Base-by-base conservation (phyloP, 2,888 invertebrate genomes). In the Drosophila mercatorum region DNA sequence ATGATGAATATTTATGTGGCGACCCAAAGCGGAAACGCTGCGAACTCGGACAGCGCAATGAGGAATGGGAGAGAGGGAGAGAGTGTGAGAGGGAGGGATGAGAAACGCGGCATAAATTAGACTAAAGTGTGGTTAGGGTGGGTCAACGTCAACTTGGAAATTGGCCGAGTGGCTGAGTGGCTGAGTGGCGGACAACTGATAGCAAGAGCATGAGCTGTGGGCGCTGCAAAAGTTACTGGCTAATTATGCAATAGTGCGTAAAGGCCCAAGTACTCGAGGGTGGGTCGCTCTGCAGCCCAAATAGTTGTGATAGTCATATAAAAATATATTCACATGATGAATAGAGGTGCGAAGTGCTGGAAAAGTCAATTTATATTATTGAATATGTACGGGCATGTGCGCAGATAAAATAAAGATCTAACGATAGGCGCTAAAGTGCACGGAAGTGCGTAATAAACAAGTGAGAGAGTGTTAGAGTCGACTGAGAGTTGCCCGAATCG, bases 1-100 rank as follows among this genome's bases (percentile, higher is more conserved):
- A 89, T 89, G 88, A 89, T 89, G 90, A 89, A 89, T 87, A 87
- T 87, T 87, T 87, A 89, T 87, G 90, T 81, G 80, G 78, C 77
- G 78, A 75, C 72, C 72, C 73, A 73, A 76, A 86, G 72, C 88
- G 86, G 90, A 83, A 88, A 68, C 79, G 62, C 59, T 57, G 49
- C 66, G 52, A 60, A 52, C 62, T 68, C 53, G 72, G 76, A 69
- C 51, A 51, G 17, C 34, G 34, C 75, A 56, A 63, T 66, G 67
- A 44, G 1, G 58, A 47, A n/a, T 17, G 31, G 38, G 59, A n/a
- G 2, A 0, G 28, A 36, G 40, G 40, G 59, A n/a, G 1, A 0
- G 28, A 36, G 40, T 52, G 41, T 12, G 61, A 5, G 36, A 10
- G 49, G 22, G 38, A 44, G 41, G 11, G 28, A 36, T 53, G 78